Percentiles rank a stretch among this genome's conserved stretches.
These are phyloP conservation scores for Anisognathus igniventris DNA, from an alignment of 2,797 vertebrate genomes.

Conservation along the genomic window DNA sequence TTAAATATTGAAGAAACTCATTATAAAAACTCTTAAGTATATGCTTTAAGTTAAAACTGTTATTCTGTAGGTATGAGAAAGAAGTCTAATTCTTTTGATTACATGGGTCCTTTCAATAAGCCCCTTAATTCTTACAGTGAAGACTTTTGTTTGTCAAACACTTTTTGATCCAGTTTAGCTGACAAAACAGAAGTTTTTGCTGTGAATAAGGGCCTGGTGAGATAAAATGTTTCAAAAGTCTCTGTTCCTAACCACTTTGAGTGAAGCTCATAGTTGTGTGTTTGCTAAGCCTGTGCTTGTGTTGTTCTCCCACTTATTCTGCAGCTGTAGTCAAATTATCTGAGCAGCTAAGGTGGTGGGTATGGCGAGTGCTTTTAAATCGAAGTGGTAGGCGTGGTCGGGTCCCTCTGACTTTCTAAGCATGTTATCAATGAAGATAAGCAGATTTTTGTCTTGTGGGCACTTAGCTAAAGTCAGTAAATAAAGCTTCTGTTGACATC, in stretches of 20 bases:
- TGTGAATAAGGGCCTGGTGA: neutral
- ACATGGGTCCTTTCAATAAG: neutral
- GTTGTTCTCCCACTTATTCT: neutral
- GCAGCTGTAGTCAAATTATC: neutral
- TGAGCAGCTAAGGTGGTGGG: neutral
- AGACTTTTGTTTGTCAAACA: neutral
- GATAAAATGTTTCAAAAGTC: neutral
- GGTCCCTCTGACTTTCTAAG: neutral
- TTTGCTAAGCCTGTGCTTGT: neutral
- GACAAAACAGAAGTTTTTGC: neutral
- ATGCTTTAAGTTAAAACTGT: neutral
- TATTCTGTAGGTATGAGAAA: neutral
- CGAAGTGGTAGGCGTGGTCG: neutral
- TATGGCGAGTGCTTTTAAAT: neutral
- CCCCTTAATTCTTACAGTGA: neutral
- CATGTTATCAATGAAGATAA: neutral
- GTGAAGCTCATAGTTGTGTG: neutral
- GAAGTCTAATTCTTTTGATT: neutral
- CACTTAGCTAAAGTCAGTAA: neutral
- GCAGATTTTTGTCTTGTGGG: neutral
- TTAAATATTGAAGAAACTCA: neutral
- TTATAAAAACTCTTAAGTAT: neutral
- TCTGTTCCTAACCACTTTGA: neutral
- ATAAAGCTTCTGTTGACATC: neutral
- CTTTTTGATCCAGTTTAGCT: neutral